Evolutionary conservation across 1,140 invertebrate species (phyloP).

Genomic region (Matsumurasca onukii): DNA sequence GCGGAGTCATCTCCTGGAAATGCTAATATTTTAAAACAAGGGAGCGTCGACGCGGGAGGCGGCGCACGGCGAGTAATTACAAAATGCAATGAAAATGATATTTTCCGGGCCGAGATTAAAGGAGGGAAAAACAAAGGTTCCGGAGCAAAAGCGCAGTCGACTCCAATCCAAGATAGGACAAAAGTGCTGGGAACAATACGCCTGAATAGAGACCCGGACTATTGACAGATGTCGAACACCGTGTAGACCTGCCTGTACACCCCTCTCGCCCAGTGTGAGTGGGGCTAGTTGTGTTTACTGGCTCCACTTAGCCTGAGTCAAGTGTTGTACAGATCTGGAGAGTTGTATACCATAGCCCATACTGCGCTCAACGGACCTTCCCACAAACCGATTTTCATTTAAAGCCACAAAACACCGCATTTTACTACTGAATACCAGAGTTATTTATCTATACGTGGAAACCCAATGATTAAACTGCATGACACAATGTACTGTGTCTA

Average conservation of each 20-base stretch:
- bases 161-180: constrained; percentile 12
- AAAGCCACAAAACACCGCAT: no score
- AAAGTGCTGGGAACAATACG: constrained; percentile 12
- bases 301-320: not conserved
- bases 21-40: constrained; percentile 25
- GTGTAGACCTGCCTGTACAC: not conserved
- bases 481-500: no score
- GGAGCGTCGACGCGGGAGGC: constrained; percentile 15
- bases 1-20: not conserved
- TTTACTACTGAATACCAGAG: no score
- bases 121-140: constrained; percentile 7
- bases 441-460: no score
- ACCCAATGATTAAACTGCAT: no score
- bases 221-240: constrained; percentile 18
- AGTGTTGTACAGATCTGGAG: no score
- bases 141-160: constrained; percentile 10
- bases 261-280: not conserved
- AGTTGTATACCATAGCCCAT: no score
- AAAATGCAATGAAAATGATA: constrained; percentile 27
- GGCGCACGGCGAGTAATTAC: constrained; percentile 9
- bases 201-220: constrained; percentile 4
- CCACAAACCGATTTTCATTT: no score
- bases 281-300: no score
- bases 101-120: constrained; percentile 25
- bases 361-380: no score